Conservation (phyloP, 2,797 vertebrate species). For the Nothura maculosa region DNA sequence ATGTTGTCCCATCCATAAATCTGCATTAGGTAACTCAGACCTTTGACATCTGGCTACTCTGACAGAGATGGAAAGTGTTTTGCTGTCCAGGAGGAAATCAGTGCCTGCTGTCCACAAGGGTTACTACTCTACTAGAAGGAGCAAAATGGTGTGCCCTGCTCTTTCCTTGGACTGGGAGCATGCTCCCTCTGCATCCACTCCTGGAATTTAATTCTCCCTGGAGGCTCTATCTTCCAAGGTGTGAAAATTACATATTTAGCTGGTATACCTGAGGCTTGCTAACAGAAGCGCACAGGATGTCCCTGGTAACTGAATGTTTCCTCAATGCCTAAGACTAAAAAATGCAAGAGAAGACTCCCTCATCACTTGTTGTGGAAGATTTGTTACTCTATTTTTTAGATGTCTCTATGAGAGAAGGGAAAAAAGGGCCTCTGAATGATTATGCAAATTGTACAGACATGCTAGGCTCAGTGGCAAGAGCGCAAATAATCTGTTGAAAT, state of each 20-base stretch:
- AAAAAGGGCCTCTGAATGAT: background rate
- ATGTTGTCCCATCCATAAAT: background rate
- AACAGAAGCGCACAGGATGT: background rate
- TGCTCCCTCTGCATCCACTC: background rate
- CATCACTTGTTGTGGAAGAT: background rate
- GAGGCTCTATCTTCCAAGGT: background rate
- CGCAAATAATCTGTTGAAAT: background rate
- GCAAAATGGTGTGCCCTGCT: background rate
- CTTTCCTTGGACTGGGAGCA: background rate
- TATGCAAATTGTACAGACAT: background rate
- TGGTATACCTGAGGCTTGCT: background rate
- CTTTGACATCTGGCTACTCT: background rate
- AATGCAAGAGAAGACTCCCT: background rate
- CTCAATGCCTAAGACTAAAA: background rate
- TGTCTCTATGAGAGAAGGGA: background rate
- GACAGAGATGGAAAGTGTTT: background rate
- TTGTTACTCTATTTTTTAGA: background rate
- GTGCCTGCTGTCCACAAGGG: background rate
- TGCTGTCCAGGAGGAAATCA: background rate
- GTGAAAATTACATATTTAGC: background rate
- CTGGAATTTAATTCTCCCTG: background rate
- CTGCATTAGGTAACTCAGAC: background rate
- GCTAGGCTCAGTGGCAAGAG: background rate
- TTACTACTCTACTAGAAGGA: background rate
- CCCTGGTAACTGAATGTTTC: background rate